These are phyloP conservation scores for Bactericera cockerelli DNA, from an alignment of 1,140 invertebrate genomes.

Conservation along the genomic window DNA sequence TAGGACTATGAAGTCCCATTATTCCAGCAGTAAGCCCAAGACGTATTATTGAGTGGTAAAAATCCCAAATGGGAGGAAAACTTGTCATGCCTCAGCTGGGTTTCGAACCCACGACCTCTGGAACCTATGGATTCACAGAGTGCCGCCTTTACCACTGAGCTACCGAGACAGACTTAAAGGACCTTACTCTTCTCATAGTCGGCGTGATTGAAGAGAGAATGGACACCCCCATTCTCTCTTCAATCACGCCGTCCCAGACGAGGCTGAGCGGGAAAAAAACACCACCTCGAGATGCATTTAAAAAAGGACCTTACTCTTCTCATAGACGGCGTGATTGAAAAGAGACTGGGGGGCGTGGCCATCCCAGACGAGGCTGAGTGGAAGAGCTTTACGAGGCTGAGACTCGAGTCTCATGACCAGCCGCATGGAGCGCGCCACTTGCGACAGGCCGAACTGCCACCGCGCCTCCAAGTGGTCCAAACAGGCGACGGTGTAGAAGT, in stretches of 20 bases:
- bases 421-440: not conserved
- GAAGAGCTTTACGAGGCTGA: conserved; percentile 37
- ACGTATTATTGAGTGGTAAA: too few relatives aligned
- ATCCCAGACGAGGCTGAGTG: conserved; percentile 37
- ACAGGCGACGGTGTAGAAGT: conserved; percentile 29
- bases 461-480: conserved; percentile 18
- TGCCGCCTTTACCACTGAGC: too few relatives aligned
- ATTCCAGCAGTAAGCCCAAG: too few relatives aligned
- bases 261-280: not conserved
- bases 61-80: too few relatives aligned
- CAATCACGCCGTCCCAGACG: not conserved
- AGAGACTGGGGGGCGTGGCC: not conserved
- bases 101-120: too few relatives aligned
- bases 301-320: conserved; percentile 9
- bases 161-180: too few relatives aligned
- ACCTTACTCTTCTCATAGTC: not conserved
- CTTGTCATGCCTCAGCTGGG: too few relatives aligned
- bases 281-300: not conserved
- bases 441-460: not conserved
- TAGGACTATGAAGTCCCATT: too few relatives aligned
- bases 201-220: not conserved
- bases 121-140: too few relatives aligned
- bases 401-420: conserved; percentile 2
- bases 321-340: conserved; percentile 4
- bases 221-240: not conserved